Conservation (phyloP, 1,140 invertebrate genomes). For the Monomorium pharaonis region DNA sequence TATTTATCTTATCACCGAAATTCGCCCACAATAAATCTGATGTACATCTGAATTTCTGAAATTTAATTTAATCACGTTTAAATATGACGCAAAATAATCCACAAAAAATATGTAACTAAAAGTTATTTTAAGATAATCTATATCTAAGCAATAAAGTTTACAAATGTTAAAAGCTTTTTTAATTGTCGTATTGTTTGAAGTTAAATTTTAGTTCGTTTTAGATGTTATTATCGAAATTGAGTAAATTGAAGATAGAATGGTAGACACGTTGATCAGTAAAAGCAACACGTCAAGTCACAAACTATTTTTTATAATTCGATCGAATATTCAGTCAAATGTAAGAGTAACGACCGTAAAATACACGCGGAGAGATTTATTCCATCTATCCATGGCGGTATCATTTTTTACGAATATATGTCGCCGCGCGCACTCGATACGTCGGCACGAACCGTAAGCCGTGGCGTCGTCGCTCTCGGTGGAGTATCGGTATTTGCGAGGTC, state of each 20-base stretch:
- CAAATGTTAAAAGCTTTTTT: neutral
- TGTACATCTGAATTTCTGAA: neutral
- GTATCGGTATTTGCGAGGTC: slow-evolving; percentile 71
- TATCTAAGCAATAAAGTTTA: neutral
- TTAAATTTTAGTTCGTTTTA: neutral
- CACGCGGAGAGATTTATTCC: neutral
- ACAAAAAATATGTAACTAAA: neutral
- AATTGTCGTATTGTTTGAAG: neutral
- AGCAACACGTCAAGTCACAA: neutral
- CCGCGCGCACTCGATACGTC: slow-evolving; percentile 41
- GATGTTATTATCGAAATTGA: neutral
- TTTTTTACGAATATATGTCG: slow-evolving; percentile 39
- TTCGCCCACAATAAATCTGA: neutral
- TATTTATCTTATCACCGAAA: neutral
- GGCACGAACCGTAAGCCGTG: slow-evolving; percentile 59
- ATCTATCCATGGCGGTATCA: neutral
- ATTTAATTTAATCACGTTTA: neutral
- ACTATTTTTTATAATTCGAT: neutral
- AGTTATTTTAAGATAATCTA: neutral
- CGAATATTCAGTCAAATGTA: neutral
- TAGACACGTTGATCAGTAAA: neutral
- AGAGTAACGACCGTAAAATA: slow-evolving; percentile 28
- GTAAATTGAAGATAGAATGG: neutral
- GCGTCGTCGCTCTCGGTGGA: slow-evolving; percentile 55
- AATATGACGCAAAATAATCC: neutral